Evolutionary conservation across 2,113 vertebrate species (phyloP), one percentile per base, ranked within the genome.

Genomic region (Cebus imitator): DNA sequence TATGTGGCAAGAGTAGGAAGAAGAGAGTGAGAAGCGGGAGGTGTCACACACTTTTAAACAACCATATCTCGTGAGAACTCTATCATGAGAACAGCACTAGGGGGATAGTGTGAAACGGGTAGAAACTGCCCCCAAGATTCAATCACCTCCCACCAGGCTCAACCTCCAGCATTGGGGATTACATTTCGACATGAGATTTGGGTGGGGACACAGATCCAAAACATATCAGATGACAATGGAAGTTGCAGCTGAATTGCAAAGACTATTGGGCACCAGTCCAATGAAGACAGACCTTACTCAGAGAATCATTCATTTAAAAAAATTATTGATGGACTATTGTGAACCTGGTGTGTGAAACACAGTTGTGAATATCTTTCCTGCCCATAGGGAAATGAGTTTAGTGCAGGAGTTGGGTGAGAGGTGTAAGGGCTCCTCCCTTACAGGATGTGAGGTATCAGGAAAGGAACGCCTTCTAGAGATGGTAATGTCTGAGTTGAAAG

Each of bases 251-350:
- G 50, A 52, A 35, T 94, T 79, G 25, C 32, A 91, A 90, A 95
- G 57, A 76, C 43, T 82, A 21, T 72, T 93, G 30, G 61, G n/a
- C 35, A 95, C 18, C 35, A 80, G 0, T 81, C 20, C 50, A 93
- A 48, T 87, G 81, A 72, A 92, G 37, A 73, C 48, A 88, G 76
- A 81, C 37, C 79, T 95, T 93, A 87, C 14, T 87, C 37, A 79
- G 20, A 73, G 55, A 92, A 84, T 61, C 73, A 84, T 57, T 89
- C 7, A 45, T 73, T 89, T 23, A 64, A 96, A 92, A 94, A 83
- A 91, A 55, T 76, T 91, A 82, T 52, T 73, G 37, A 75, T 52
- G 50, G 45, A 73, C 35, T 85, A 11, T 66, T 94, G 35, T 89
- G 11, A 82, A 78, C 64, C 12, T 50, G 27, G 2, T 12, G 76